Percentiles rank a stretch among this genome's conserved stretches.
Conservation (phyloP, 2,888 invertebrate species). For the Labia minor region DNA sequence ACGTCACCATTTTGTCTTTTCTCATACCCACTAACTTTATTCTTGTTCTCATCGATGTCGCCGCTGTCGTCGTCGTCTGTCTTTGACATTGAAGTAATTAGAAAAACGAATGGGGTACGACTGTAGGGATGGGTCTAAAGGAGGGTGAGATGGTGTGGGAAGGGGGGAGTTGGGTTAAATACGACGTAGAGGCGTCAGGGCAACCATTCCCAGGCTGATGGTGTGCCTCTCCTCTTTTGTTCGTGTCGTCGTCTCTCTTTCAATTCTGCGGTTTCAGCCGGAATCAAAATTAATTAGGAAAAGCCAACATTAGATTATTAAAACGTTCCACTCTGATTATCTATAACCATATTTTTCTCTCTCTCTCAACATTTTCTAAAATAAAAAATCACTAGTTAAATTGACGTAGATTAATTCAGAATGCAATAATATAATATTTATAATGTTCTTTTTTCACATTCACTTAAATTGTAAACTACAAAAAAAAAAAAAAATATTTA, state of each 20-base stretch:
- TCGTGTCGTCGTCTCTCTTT: neutral
- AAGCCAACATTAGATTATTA: slow-evolving; percentile 13
- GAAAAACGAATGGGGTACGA: slow-evolving; percentile 13
- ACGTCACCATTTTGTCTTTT: too few species aligned
- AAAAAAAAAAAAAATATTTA: too few species aligned
- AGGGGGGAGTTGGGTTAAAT: neutral
- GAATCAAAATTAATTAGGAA: slow-evolving; percentile 13
- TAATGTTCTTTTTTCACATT: too few species aligned
- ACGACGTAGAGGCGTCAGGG: neutral
- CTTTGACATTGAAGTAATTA: slow-evolving; percentile 13
- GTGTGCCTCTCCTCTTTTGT: too few species aligned
- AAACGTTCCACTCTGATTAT: neutral
- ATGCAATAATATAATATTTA: too few species aligned
- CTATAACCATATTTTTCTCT: neutral
- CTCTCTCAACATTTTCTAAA: neutral
- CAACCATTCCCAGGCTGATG: too few species aligned
- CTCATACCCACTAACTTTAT: too few species aligned
- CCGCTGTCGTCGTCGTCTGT: neutral
- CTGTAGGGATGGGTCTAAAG: too few species aligned
- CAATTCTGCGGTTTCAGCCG: neutral
- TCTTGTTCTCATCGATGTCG: neutral
- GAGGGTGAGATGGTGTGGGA: too few species aligned
- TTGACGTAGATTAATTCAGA: too few species aligned
- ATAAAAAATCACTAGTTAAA: too few species aligned
- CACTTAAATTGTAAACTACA: too few species aligned